These are phyloP conservation scores for Frankliniella intonsa DNA, from an alignment of 2,888 invertebrate species.

Conservation along the genomic window DNA sequence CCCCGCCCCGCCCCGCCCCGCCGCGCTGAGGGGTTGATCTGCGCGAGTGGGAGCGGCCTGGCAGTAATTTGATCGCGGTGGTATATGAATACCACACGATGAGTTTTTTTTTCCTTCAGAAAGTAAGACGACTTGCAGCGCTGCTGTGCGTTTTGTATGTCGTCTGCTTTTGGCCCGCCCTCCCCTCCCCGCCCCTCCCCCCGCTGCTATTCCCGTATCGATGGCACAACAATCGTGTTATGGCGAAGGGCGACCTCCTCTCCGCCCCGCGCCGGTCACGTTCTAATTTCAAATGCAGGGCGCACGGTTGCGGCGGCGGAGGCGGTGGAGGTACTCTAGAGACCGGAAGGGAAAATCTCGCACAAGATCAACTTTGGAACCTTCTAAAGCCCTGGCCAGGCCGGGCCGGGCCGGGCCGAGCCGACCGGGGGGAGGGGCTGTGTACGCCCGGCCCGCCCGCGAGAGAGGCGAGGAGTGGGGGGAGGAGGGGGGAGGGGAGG, in stretches of 20 bases:
- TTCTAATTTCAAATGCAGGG: slow-evolving; percentile 15
- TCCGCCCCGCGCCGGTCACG: neutral
- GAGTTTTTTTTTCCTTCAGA: neutral
- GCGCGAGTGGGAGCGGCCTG: neutral
- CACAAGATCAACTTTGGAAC: slow-evolving; percentile 20
- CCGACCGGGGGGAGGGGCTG: neutral
- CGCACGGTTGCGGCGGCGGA: neutral
- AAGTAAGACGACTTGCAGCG: too few relatives aligned
- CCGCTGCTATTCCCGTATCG: slow-evolving; percentile 1
- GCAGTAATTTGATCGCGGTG: neutral
- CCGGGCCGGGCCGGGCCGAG: too few relatives aligned
- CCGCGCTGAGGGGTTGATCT: neutral
- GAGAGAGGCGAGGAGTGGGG: neutral
- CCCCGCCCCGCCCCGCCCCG: neutral
- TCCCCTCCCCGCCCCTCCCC: neutral
- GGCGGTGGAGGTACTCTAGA: neutral
- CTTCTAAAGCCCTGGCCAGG: neutral
- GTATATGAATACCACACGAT: slow-evolving; percentile 4
- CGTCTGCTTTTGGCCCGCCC: neutral
- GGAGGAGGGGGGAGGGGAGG: neutral
- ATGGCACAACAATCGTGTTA: slow-evolving; percentile 5
- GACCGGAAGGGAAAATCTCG: slow-evolving; percentile 5
- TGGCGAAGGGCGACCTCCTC: neutral
- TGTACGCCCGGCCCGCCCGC: neutral
- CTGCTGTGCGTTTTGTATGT: too few relatives aligned